Percentiles rank a stretch among this genome's conserved stretches.
These are phyloP conservation scores for Saiga tatarica DNA, from an alignment of 2,113 vertebrate genomes.

Conservation along the genomic window DNA sequence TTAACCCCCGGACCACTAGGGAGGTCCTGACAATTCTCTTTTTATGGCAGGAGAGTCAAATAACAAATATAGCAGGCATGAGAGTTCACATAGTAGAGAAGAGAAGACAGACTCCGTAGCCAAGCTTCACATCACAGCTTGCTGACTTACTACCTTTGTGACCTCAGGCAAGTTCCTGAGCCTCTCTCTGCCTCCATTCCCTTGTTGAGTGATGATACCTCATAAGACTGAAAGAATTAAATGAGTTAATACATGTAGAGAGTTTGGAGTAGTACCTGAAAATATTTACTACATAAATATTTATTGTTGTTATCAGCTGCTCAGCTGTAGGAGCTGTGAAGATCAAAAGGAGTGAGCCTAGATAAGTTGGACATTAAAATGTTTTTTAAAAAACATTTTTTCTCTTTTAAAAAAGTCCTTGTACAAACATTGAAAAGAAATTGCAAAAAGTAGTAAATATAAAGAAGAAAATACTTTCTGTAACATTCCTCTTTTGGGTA, in stretches of 20 bases:
- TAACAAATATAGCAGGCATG: neutral
- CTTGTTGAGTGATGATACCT: neutral
- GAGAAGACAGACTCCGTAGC: neutral
- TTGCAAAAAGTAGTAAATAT: neutral
- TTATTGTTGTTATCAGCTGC: neutral
- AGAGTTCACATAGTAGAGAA: neutral
- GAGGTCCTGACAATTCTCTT: neutral
- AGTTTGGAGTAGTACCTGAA: neutral
- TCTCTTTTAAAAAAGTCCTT: neutral
- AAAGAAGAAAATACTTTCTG: constrained; percentile 11
- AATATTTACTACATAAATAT: neutral
- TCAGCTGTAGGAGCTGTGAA: neutral
- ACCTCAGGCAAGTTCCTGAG: neutral
- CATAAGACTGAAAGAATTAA: neutral
- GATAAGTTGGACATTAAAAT: neutral
- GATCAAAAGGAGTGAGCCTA: neutral
- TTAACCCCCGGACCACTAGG: neutral
- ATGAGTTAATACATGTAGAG: neutral
- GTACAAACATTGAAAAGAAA: neutral
- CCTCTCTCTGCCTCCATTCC: neutral
- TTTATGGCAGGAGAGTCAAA: neutral
- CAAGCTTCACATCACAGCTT: neutral
- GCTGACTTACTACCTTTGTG: neutral
- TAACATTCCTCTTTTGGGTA: neutral
- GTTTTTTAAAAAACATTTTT: neutral